Evolutionary conservation across 2,797 vertebrate species (phyloP).

Genomic region (Thripadectes ignobilis): DNA sequence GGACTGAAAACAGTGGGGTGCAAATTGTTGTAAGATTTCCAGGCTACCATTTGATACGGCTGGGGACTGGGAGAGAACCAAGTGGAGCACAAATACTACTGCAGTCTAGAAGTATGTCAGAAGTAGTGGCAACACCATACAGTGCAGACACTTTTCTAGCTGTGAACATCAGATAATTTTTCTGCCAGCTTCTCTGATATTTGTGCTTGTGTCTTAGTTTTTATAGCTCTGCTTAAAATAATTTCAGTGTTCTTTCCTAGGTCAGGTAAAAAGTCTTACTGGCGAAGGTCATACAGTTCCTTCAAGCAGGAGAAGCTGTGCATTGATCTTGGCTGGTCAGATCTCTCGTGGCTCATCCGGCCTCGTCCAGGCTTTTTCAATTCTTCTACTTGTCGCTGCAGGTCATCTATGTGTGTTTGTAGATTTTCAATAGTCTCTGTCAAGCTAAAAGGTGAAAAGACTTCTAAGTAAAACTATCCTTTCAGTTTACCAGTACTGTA

Average conservation of each 20-base stretch:
- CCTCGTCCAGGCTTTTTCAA: conserved; percentile 78
- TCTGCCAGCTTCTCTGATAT: not conserved
- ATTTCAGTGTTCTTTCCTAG: not conserved
- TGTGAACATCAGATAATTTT: not conserved
- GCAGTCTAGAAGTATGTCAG: not conserved
- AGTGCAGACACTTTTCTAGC: not conserved
- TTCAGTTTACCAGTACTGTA: not conserved
- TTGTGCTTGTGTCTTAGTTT: not conserved
- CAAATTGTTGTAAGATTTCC: not conserved
- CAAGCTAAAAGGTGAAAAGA: conserved; percentile 77
- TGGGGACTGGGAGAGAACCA: not conserved
- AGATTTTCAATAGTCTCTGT: conserved; percentile 90
- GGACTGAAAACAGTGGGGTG: not conserved
- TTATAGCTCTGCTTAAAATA: not conserved
- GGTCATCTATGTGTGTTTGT: conserved; percentile 86
- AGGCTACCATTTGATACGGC: not conserved
- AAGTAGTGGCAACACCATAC: not conserved
- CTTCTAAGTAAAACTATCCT: not conserved
- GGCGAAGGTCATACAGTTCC: conserved; percentile 91
- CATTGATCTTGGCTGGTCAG: conserved; percentile 78
- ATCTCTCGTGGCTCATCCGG: conserved; percentile 73
- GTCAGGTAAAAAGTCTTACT: conserved; percentile 77
- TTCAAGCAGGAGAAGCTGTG: conserved; percentile 90
- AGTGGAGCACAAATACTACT: not conserved
- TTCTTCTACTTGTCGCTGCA: conserved; percentile 89